Evolutionary conservation across 2,888 invertebrate genomes (phyloP).

Genomic region (Buathra laborator): DNA sequence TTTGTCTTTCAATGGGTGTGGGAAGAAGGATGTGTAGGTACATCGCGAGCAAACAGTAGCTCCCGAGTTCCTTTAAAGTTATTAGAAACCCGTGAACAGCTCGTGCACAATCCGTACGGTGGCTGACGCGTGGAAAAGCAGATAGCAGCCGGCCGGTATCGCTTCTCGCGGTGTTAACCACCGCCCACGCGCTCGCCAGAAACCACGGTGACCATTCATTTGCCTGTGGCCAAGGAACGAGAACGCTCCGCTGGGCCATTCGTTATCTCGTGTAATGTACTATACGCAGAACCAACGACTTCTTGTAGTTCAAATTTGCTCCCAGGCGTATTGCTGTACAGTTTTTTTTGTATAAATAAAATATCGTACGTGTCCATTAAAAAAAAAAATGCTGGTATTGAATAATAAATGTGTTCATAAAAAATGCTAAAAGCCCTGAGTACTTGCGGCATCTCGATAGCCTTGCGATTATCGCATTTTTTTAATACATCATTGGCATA

Average conservation of each 20-base stretch:
- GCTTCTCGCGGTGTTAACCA: slow-evolving; percentile 80
- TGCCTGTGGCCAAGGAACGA: slow-evolving; percentile 62
- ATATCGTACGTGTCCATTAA: background rate
- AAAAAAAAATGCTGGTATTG: background rate
- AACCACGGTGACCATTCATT: slow-evolving; percentile 74
- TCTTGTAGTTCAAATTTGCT: slow-evolving; percentile 50
- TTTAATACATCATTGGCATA: background rate
- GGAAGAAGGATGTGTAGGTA: slow-evolving; percentile 19
- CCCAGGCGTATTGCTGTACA: slow-evolving; percentile 59
- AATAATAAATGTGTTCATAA: background rate
- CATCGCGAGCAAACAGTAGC: slow-evolving; percentile 41
- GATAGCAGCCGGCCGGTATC: slow-evolving; percentile 77
- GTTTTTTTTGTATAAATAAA: background rate
- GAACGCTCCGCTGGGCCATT: slow-evolving; percentile 60
- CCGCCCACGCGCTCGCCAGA: slow-evolving; percentile 78
- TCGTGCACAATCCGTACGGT: slow-evolving; percentile 61
- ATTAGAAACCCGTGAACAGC: slow-evolving; percentile 55
- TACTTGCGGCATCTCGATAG: background rate
- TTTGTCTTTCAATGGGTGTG: slow-evolving; percentile 22
- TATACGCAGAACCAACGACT: slow-evolving; percentile 30
- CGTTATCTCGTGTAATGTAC: slow-evolving; percentile 62
- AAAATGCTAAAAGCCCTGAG: background rate
- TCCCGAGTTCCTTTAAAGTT: slow-evolving; percentile 56
- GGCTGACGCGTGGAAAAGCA: slow-evolving; percentile 80
- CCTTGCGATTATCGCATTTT: background rate